Evolutionary conservation across 2,888 invertebrate genomes (phyloP).

Genomic region (Drosophila fulvimacula): DNA sequence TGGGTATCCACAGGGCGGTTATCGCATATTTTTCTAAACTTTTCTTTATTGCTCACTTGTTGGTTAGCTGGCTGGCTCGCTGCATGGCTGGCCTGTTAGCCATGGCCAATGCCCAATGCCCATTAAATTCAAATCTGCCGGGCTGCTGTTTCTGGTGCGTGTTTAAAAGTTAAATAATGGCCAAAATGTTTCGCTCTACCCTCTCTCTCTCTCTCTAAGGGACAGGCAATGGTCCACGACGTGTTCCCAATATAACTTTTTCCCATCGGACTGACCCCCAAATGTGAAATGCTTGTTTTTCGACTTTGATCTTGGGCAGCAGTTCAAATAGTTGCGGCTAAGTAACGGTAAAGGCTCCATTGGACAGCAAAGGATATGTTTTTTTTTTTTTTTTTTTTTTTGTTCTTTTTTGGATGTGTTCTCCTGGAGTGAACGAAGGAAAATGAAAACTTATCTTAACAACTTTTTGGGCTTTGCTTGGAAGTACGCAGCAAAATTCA

Average conservation of each 20-base stretch:
- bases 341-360: slow-evolving; percentile 53
- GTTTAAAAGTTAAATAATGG: slow-evolving; percentile 80
- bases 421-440: not conserved
- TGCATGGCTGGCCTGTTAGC: slow-evolving; percentile 8
- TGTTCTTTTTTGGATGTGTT: slow-evolving; percentile 39
- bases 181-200: slow-evolving; percentile 23
- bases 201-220: not conserved
- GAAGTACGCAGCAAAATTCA: slow-evolving; percentile 64
- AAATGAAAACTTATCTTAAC: slow-evolving; percentile 32
- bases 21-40: slow-evolving; percentile 81
- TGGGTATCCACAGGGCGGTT: slow-evolving; percentile 49
- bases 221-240: slow-evolving; percentile 73
- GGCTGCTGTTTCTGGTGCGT: slow-evolving; percentile 67
- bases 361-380: slow-evolving; percentile 57
- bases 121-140: slow-evolving; percentile 76
- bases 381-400: not conserved
- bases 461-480: slow-evolving; percentile 45
- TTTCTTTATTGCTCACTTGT: slow-evolving; percentile 82
- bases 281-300: slow-evolving; percentile 32
- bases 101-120: slow-evolving; percentile 27
- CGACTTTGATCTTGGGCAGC: slow-evolving; percentile 70
- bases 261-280: slow-evolving; percentile 29
- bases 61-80: slow-evolving; percentile 52
- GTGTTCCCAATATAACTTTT: slow-evolving; percentile 80
- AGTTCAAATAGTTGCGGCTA: slow-evolving; percentile 77